These are phyloP conservation scores for Sisor rabdophorus DNA, from an alignment of 2,113 vertebrate genomes.

Conservation along the genomic window DNA sequence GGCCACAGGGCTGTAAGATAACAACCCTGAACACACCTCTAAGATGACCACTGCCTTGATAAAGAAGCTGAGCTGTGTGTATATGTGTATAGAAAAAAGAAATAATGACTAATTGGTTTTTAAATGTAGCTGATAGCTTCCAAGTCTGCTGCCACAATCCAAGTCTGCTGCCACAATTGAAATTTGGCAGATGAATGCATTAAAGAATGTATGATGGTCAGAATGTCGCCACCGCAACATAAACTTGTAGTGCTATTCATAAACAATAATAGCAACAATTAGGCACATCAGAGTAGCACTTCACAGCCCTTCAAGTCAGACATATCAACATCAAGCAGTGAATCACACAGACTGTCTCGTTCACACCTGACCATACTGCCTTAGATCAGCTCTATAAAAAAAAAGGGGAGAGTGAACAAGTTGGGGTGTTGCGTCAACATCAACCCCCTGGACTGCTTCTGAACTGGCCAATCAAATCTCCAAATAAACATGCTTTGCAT, in stretches of 20 bases:
- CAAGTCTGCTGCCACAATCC: too few relatives aligned
- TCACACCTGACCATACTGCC: constrained; percentile 7
- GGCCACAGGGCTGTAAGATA: too few relatives aligned
- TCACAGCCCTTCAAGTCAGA: background rate
- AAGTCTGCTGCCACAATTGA: too few relatives aligned
- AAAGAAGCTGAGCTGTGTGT: too few relatives aligned
- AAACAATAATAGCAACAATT: background rate
- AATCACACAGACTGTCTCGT: constrained; percentile 6
- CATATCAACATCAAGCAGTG: constrained; percentile 2
- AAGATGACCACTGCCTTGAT: too few relatives aligned
- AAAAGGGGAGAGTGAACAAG: background rate
- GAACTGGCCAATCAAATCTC: background rate
- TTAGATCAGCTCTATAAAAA: background rate
- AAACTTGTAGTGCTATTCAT: too few relatives aligned
- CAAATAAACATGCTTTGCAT: background rate
- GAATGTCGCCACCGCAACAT: background rate
- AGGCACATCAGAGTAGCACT: background rate
- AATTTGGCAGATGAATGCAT: too few relatives aligned
- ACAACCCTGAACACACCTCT: too few relatives aligned
- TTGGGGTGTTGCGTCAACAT: background rate
- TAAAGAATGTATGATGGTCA: background rate
- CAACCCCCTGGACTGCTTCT: background rate
- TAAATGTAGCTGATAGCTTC: too few relatives aligned
- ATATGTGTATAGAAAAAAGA: too few relatives aligned
- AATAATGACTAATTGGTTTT: too few relatives aligned